Conservation (phyloP, 2,797 vertebrate genomes). For the Rhinella marina region DNA sequence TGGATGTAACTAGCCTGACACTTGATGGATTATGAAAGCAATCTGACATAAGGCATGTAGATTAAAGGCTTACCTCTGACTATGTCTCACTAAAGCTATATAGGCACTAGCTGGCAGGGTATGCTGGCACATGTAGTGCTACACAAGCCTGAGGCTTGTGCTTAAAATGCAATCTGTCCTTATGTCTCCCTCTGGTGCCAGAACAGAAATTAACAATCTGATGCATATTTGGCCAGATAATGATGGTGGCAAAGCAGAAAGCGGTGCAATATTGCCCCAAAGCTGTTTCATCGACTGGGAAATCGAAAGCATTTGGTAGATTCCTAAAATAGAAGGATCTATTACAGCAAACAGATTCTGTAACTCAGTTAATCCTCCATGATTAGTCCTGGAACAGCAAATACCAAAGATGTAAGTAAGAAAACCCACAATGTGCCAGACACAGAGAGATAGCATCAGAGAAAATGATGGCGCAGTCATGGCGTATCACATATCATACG, state of each 20-base stretch:
- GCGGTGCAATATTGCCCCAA: background rate
- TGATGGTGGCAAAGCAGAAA: background rate
- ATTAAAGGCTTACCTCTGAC: too few species aligned
- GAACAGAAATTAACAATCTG: background rate
- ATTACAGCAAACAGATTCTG: background rate
- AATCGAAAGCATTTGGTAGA: background rate
- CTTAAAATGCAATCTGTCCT: too few species aligned
- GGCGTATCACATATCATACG: background rate
- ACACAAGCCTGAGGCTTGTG: background rate
- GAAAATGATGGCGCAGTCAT: background rate
- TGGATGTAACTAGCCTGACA: background rate
- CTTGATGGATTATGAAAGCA: background rate
- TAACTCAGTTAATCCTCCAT: background rate
- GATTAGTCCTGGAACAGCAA: background rate
- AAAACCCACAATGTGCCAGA: background rate
- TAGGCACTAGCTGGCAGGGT: background rate
- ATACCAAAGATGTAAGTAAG: background rate
- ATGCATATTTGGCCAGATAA: background rate
- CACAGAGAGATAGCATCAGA: background rate
- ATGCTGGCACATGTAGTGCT: constrained; percentile 1
- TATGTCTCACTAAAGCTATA: too few species aligned
- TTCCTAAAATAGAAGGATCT: background rate
- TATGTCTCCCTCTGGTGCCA: background rate
- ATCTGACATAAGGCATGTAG: background rate
- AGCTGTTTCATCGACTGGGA: background rate